Base-by-base conservation (phyloP, 1,140 invertebrate species). In the Saxidomus purpurata region DNA sequence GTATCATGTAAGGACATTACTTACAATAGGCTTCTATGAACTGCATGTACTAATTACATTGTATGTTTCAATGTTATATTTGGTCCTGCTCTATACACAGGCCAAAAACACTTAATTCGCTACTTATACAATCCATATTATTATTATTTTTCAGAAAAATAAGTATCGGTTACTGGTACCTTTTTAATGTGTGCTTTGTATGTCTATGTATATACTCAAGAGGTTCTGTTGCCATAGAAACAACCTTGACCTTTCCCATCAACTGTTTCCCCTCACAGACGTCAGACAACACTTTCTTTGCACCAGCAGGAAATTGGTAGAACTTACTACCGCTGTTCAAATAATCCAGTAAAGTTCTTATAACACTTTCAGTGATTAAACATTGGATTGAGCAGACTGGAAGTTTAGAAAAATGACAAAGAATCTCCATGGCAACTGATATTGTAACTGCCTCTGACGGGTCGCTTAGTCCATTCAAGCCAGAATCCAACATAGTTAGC, bases 371-470 rank as follows among this genome's bases (percentile, higher is more conserved):
- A 3, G 40, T 47, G 0, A 71, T 17, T 13, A 85, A 52, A 47
- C n/a, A 17, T 22, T 85, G 59, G 11, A 85, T 71, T 22, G 38
- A 31, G 31, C 36, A 47, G 25, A 71, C 34, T 15, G 61, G 82
- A 8, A 69, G 13, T 36, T 85, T 69, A 0, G 82, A 85, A 52
- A 71, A 74, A 28, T 71, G 63, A n/a, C 47, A 43, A 3, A 85
- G 6, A 34, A 74, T 85, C 40, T 85, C 82, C 82, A 85, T 85
- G 43, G 82, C 82, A 85, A 85, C 82, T 8, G 82, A 69, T 25
- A 74, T 52, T 71, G 25, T 49, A 19, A 85, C 67, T 31, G 38
- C 13, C 28, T 85, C 63, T 22, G 47, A 47, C 0, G 82, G 82
- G 13, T 85, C 67, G 52, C 36, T 47, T 31, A 34, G 13, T 22